These are phyloP conservation scores for Dicyrtoma fusca DNA, from an alignment of 2,888 invertebrate genomes.

Conservation along the genomic window DNA sequence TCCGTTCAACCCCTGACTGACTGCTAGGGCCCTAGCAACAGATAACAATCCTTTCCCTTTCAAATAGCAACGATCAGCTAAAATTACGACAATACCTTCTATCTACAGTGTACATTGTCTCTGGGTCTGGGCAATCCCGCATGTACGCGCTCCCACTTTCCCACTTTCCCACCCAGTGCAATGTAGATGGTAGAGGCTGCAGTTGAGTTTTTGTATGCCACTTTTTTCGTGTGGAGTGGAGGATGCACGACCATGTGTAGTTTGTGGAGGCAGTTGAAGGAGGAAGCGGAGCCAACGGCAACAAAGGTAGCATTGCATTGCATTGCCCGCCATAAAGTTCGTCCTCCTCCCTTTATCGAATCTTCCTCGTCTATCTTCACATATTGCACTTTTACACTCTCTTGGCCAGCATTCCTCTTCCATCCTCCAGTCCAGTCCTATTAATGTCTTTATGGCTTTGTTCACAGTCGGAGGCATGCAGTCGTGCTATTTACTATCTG, in stretches of 20 bases:
- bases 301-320: too few relatives aligned
- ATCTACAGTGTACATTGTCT: not conserved
- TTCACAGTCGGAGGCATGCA: not conserved
- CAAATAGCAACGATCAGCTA: too few relatives aligned
- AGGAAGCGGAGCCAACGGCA: too few relatives aligned
- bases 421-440: not conserved
- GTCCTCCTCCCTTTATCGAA: not conserved
- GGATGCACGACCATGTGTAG: too few relatives aligned
- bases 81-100: not conserved
- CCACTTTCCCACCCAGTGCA: not conserved
- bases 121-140: too few relatives aligned
- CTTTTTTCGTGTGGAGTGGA: too few relatives aligned
- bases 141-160: not conserved
- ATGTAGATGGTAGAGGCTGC: too few relatives aligned
- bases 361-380: not conserved
- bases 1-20: not conserved
- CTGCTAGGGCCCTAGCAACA: slow-evolving; percentile 9
- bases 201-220: too few relatives aligned
- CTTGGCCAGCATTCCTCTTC: not conserved
- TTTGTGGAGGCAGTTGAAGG: too few relatives aligned
- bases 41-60: slow-evolving; percentile 6
- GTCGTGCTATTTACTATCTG: not conserved
- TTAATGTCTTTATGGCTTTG: not conserved
- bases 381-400: not conserved
- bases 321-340: not conserved